Base-by-base conservation (phyloP, 2,797 vertebrate genomes). In the Oreonectes daqikongensis region DNA sequence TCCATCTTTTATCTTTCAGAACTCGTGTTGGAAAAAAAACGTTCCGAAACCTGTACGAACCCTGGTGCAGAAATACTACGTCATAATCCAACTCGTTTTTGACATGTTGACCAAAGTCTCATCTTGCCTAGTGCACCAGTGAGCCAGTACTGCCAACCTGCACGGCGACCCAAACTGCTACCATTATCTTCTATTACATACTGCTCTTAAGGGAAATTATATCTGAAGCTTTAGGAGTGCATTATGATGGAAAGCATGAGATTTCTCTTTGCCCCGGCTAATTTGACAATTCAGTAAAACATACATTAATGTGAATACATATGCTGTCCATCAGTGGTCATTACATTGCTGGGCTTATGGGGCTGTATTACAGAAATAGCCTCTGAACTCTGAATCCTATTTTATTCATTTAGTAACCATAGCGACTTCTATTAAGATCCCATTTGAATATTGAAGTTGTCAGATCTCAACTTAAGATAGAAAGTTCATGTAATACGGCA, bases 241-340 rank as follows among this genome's bases (percentile, higher is more conserved):
- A 52, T 38, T 26, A n/a, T 52, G 20, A 5, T 57, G 11, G 5
- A 20, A 64, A 26, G 46, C 46, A 42, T 53, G 15, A 14, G 30
- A 64, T 74, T 46, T 35, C 11, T 44, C n/a, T 9, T 15, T 24
- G 14, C 9, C 10, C 26, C 18, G 22, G 2, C 42, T 15, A 44
- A 53, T 53, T n/a, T 53, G 67, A 4, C 22, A 69, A 61, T 72
- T 24, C 10, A 40, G n/a, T 61, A 11, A 72, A 61, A 61, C 12
- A 28, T 30, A 8, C 30, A 9, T 59, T 28, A 28, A 7, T 18
- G 40, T 60, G 20, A 24, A 61, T 22, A 48, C n/a, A 18, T 4
- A 32, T 17, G 42, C 42, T 61, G 42, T 61, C 70, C 26, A 61
- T 72, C 40, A 18, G 8, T 32, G 52, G 4, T 55, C 22, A 5